These are phyloP conservation scores for Lordiphosa andalusiaca DNA, from an alignment of 2,888 invertebrate species.

Conservation along the genomic window DNA sequence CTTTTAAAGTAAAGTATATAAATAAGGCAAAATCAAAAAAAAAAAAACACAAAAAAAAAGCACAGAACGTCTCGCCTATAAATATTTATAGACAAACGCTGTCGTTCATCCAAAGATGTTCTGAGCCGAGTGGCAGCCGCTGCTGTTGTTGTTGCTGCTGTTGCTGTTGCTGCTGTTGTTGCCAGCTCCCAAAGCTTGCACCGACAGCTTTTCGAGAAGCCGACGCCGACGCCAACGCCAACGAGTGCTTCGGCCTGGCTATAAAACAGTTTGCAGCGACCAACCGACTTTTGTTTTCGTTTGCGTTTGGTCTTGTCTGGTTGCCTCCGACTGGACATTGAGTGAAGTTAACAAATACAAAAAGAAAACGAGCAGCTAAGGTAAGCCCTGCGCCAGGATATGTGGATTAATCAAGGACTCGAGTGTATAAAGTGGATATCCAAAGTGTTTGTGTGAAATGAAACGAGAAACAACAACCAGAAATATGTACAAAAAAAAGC, in stretches of 20 bases:
- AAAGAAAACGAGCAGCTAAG: constrained; percentile 47
- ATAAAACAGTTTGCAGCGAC: constrained; percentile 82
- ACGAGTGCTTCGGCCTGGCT: constrained; percentile 64
- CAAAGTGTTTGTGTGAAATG: constrained; percentile 18
- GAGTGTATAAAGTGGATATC: background rate
- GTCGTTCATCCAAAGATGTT: constrained; percentile 56
- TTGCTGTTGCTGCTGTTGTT: background rate
- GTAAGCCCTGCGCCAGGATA: constrained; percentile 44
- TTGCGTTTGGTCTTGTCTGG: constrained; percentile 80
- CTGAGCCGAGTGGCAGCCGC: constrained; percentile 19
- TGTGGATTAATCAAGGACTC: constrained; percentile 17
- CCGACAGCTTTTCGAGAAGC: constrained; percentile 37
- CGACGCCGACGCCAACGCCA: constrained; percentile 25
- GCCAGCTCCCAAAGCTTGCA: constrained; percentile 4
- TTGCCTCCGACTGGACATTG: constrained; percentile 63
- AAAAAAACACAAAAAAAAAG: constrained; percentile 11
- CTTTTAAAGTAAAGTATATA: constrained; percentile 62
- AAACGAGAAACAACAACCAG: background rate
- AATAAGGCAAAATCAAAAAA: too few species aligned
- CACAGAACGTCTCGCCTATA: constrained; percentile 38
- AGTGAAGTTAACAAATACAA: constrained; percentile 42
- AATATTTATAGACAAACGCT: constrained; percentile 63
- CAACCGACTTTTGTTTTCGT: constrained; percentile 81
- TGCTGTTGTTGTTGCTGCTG: background rate
- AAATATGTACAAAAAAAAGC: constrained; percentile 1